A percentile compares a stretch with the other conserved stretches of the same genome.
Evolutionary conservation across 2,797 vertebrate species (phyloP).

Genomic region (Danionella dracula): DNA sequence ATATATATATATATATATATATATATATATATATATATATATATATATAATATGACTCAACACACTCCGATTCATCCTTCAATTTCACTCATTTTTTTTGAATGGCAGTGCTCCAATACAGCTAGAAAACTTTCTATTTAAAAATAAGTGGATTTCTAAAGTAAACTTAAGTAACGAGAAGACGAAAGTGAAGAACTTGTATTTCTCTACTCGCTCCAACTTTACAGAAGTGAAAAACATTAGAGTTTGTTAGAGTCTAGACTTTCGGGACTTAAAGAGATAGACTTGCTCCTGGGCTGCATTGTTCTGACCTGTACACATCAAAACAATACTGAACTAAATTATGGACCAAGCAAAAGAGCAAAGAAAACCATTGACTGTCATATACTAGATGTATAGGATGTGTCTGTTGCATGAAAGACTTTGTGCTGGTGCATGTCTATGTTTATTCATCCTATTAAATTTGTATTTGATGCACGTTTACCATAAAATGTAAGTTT

Average conservation of each 20-base stretch:
- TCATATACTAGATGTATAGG: no score
- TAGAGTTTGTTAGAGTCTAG: background rate
- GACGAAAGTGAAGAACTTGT: background rate
- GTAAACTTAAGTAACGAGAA: background rate
- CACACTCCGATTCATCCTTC: no score
- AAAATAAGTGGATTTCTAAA: background rate
- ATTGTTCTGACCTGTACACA: slow-evolving; percentile 6
- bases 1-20: background rate
- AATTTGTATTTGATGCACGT: no score
- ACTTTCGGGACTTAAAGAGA: background rate
- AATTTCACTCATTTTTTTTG: background rate
- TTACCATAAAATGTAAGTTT: no score
- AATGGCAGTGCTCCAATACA: background rate
- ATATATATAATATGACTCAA: background rate
- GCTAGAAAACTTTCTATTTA: background rate
- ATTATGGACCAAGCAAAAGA: background rate
- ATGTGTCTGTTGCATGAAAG: no score
- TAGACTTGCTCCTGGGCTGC: background rate
- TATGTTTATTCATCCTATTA: no score
- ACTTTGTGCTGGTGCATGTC: no score
- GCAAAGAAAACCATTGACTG: no score
- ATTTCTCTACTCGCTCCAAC: background rate
- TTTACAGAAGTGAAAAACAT: background rate
- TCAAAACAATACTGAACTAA: background rate
- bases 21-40: background rate